Evolutionary conservation across 2,888 invertebrate species (phyloP).

Genomic region (Idaea dimidiata): DNA sequence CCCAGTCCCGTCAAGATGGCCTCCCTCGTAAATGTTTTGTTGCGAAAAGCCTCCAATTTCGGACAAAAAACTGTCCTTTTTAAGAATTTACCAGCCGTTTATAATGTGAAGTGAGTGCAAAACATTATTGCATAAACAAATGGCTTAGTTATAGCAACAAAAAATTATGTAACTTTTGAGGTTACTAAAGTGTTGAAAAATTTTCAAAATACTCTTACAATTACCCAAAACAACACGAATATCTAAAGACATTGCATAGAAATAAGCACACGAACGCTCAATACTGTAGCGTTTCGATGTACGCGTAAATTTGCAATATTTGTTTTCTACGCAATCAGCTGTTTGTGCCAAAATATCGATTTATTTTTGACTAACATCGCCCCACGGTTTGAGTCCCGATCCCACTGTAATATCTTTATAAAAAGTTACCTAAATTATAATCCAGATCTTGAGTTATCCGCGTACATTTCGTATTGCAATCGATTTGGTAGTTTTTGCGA

Average conservation of each 20-base stretch:
- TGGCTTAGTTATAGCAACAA: constrained; percentile 26
- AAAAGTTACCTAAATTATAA: neutral
- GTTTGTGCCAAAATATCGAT: neutral
- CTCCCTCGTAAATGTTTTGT: constrained; percentile 74
- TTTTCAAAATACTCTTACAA: neutral
- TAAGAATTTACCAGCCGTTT: constrained; percentile 71
- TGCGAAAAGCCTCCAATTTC: constrained; percentile 79
- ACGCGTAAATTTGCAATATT: neutral
- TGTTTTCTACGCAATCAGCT: neutral
- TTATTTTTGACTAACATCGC: constrained; percentile 2
- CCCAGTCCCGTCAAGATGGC: constrained; percentile 69
- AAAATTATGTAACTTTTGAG: constrained; percentile 72
- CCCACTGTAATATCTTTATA: neutral
- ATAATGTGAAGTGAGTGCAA: constrained; percentile 76
- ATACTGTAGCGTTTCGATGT: neutral
- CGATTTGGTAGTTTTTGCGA: neutral
- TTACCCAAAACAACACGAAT: neutral
- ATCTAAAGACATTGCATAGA: neutral
- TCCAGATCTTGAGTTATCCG: too few relatives aligned
- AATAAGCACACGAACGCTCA: neutral
- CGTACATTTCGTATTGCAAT: too few relatives aligned
- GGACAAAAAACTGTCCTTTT: constrained; percentile 61
- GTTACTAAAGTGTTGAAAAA: constrained; percentile 41
- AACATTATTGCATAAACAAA: constrained; percentile 13
- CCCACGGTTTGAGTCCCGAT: neutral